Evolutionary conservation across 2,888 invertebrate genomes (phyloP).

Genomic region (Limnephilus rhombicus): DNA sequence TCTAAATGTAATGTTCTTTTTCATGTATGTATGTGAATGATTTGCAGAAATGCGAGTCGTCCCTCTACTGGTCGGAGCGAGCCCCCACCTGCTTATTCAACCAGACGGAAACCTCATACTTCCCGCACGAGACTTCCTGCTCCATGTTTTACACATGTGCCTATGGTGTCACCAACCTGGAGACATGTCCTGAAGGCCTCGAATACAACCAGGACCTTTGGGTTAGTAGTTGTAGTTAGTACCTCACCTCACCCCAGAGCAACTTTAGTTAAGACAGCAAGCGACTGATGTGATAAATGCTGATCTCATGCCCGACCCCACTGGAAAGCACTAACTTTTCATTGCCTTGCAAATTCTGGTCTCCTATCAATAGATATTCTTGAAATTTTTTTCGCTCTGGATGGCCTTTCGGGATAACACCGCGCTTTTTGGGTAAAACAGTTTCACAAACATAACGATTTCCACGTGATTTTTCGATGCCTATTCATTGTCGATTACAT

Average conservation of each 20-base stretch:
- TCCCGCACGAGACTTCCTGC: constrained; percentile 31
- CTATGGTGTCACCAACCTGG: not conserved
- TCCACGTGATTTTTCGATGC: too few relatives aligned
- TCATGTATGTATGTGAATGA: not conserved
- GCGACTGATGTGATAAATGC: not conserved
- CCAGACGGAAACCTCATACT: not conserved
- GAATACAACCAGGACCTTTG: constrained; percentile 13
- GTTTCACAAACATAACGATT: too few relatives aligned
- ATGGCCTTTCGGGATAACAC: too few relatives aligned
- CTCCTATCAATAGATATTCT: not conserved
- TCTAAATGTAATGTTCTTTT: not conserved
- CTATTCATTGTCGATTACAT: too few relatives aligned
- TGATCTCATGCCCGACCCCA: not conserved
- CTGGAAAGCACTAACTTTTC: not conserved
- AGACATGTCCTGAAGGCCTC: constrained; percentile 11
- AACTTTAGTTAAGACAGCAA: not conserved
- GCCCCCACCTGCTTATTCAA: not conserved
- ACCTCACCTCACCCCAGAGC: not conserved
- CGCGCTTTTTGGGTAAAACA: too few relatives aligned
- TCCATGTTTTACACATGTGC: constrained; percentile 35
- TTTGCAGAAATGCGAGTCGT: not conserved
- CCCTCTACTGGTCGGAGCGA: not conserved
- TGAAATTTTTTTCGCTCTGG: too few relatives aligned
- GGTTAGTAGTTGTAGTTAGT: not conserved
- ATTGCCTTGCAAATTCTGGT: not conserved